Evolutionary conservation across 2,113 vertebrate genomes (phyloP).

Genomic region (Dipodomys merriami): DNA sequence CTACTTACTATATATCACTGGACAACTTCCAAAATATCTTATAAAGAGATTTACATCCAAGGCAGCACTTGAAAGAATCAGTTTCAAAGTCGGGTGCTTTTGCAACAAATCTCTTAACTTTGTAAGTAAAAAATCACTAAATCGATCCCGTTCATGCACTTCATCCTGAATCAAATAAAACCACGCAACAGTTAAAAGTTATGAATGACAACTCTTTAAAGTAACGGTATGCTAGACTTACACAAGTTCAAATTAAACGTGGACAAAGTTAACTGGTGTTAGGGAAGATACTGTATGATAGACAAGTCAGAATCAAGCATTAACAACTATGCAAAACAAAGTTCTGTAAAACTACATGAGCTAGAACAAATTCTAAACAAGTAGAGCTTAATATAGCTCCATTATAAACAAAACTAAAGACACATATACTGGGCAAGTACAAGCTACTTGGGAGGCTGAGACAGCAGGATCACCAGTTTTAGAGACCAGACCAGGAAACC

Average conservation of each 20-base stretch:
- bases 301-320: constrained; percentile 46
- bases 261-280: neutral
- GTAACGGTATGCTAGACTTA: constrained; percentile 5
- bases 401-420: constrained; percentile 22
- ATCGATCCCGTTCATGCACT: constrained; percentile 96
- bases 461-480: neutral
- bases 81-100: constrained; percentile 89
- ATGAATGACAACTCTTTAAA: constrained; percentile 52
- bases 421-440: neutral
- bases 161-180: constrained; percentile 90
- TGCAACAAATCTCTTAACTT: constrained; percentile 94
- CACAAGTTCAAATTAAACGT: constrained; percentile 54
- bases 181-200: constrained; percentile 37
- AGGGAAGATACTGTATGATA: constrained; percentile 13
- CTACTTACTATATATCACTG: constrained; percentile 94
- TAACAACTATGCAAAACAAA: constrained; percentile 13
- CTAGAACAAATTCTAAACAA: constrained; percentile 33
- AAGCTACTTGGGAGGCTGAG: neutral
- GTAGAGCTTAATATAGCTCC: neutral
- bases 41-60: constrained; percentile 93
- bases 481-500: neutral
- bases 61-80: constrained; percentile 96
- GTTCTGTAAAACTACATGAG: constrained; percentile 25
- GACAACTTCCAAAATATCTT: constrained; percentile 94
- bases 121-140: constrained; percentile 96